phyloP scores from a whole-genome alignment of 1,140 invertebrate species.

The Triops longicaudatus region DNA sequence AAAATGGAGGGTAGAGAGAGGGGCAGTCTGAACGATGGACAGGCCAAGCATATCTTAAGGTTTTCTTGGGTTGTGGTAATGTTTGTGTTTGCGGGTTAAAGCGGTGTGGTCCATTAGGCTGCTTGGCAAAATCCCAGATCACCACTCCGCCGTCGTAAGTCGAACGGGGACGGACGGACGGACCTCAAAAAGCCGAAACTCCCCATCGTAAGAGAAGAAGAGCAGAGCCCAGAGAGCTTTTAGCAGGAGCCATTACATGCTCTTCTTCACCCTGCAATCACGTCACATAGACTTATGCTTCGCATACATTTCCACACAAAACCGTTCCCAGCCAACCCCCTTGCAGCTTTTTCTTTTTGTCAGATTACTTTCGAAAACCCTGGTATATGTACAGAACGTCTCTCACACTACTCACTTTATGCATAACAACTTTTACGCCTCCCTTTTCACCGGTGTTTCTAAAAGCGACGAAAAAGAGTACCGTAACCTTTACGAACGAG shows the following conservation, averaged over 20 bases:
- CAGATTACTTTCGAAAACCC: background rate
- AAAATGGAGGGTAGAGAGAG: too few species aligned
- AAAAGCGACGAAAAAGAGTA: background rate
- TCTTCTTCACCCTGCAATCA: conserved; percentile 7
- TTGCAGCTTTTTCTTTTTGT: background rate
- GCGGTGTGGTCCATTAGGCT: conserved; percentile 13
- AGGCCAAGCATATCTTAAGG: background rate
- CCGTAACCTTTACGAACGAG: background rate
- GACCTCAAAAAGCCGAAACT: too few species aligned
- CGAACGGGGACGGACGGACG: too few species aligned
- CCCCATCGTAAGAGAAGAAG: background rate
- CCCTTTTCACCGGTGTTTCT: background rate
- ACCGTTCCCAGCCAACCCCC: background rate
- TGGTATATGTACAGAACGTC: background rate
- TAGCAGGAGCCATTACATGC: conserved; percentile 7
- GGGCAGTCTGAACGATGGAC: background rate
- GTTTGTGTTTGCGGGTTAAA: conserved; percentile 5
- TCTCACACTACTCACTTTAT: background rate
- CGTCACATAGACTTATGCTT: conserved; percentile 8
- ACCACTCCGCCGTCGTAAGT: background rate
- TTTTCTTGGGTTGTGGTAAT: background rate
- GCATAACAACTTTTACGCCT: background rate
- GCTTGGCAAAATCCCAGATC: conserved; percentile 3
- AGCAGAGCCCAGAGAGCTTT: background rate
- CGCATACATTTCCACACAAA: background rate